Percentiles rank a stretch among this genome's conserved stretches.
These are phyloP conservation scores for Andrena bicolor DNA, from an alignment of 2,888 invertebrate species.

Conservation along the genomic window DNA sequence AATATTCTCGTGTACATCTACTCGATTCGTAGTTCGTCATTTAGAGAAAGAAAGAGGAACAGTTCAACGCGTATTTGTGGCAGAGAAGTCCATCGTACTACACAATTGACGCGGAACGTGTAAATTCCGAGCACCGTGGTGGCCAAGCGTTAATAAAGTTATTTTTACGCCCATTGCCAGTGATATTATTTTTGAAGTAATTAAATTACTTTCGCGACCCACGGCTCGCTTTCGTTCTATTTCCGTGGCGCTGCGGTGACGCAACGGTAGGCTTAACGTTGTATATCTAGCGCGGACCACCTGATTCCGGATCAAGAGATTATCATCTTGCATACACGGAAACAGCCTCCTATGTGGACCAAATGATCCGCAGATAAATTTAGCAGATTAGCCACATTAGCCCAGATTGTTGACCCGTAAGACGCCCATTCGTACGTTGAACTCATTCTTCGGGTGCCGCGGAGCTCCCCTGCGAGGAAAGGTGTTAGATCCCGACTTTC, in stretches of 20 bases:
- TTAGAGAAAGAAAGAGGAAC: background rate
- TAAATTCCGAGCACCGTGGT: background rate
- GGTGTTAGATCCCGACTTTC: background rate
- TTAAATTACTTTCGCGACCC: constrained; percentile 21
- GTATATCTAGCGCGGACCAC: constrained; percentile 42
- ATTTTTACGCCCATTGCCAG: constrained; percentile 3
- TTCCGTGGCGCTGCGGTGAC: constrained; percentile 1
- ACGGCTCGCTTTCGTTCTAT: constrained; percentile 17
- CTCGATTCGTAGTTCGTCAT: too few species aligned
- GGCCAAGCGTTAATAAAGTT: background rate
- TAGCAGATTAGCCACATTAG: constrained; percentile 69
- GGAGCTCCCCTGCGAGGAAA: constrained; percentile 43
- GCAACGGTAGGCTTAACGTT: constrained; percentile 14
- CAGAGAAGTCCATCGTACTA: background rate
- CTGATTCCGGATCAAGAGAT: constrained; percentile 65
- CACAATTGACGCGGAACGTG: background rate
- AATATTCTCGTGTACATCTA: too few species aligned
- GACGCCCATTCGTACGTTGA: constrained; percentile 55
- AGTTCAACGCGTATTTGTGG: background rate
- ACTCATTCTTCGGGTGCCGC: constrained; percentile 49
- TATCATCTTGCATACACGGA: constrained; percentile 57
- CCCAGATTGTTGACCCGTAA: constrained; percentile 66
- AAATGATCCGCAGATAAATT: constrained; percentile 70
- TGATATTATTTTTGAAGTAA: constrained; percentile 23
- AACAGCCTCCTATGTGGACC: constrained; percentile 58